Percentiles rank a stretch among this genome's conserved stretches.
phyloP scores from a whole-genome alignment of 2,113 vertebrate genomes.

The Archilochus colubris region DNA sequence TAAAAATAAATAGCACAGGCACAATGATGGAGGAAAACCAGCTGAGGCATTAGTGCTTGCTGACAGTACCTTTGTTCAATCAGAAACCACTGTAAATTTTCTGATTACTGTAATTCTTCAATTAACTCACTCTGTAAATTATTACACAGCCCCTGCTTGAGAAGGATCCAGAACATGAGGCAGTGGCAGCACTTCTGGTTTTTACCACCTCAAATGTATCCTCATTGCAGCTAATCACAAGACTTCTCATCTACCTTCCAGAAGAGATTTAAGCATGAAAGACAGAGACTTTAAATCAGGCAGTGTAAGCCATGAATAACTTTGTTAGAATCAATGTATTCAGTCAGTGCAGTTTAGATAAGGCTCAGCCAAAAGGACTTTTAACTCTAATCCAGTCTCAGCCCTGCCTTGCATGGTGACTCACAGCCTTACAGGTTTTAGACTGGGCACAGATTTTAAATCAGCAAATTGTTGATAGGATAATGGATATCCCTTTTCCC shows the following conservation, averaged over 20 bases:
- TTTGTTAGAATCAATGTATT: not conserved
- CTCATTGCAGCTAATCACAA: not conserved
- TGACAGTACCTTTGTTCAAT: not conserved
- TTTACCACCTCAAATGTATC: not conserved
- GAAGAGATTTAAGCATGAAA: not conserved
- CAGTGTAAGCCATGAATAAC: not conserved
- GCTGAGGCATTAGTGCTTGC: not conserved
- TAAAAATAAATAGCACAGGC: constrained; percentile 17
- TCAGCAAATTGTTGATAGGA: not conserved
- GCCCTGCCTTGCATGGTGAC: not conserved
- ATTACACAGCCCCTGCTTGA: not conserved
- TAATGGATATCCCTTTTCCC: not conserved
- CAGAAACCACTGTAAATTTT: not conserved
- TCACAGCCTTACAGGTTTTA: not conserved
- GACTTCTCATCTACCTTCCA: not conserved
- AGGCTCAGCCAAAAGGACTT: not conserved
- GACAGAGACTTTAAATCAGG: not conserved
- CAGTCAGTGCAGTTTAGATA: not conserved
- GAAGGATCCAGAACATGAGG: not conserved
- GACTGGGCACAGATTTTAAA: not conserved
- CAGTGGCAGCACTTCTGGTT: not conserved
- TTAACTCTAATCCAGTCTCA: not conserved
- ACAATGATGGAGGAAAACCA: not conserved
- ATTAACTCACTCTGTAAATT: not conserved
- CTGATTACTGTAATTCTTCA: not conserved